A percentile compares a stretch with the other conserved stretches of the same genome.
These are phyloP conservation scores for Lottia scabra DNA, from an alignment of 2,888 invertebrate genomes.

Conservation along the genomic window DNA sequence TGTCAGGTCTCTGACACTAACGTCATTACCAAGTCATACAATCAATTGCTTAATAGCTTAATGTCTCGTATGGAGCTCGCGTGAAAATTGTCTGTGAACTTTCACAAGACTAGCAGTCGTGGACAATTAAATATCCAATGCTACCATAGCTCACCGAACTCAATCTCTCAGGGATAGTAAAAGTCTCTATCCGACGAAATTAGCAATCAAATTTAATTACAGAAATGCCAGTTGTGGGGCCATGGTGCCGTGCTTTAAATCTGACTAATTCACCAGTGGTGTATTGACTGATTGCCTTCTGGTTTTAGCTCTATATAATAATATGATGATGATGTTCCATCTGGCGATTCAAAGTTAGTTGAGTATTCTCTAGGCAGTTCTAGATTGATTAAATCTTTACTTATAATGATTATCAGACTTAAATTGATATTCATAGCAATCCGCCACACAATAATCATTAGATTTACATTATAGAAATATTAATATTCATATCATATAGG, in stretches of 20 bases:
- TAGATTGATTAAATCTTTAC: background rate
- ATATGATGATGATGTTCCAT: background rate
- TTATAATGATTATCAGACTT: background rate
- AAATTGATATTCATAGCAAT: no score
- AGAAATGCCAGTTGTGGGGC: background rate
- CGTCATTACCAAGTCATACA: background rate
- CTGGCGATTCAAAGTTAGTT: no score
- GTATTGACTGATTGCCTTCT: background rate
- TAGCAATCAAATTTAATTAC: conserved; percentile 2
- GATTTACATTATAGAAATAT: no score
- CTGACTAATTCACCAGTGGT: background rate
- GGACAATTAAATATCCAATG: background rate
- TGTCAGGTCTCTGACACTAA: conserved; percentile 5
- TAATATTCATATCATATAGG: no score
- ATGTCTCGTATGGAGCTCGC: background rate
- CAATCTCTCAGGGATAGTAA: background rate
- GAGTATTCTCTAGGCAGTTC: background rate
- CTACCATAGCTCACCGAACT: background rate
- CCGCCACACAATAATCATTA: no score
- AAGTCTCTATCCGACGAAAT: background rate
- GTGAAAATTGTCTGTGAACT: background rate
- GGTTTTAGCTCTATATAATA: background rate
- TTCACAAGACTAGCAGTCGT: background rate
- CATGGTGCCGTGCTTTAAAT: background rate
- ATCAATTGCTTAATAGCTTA: background rate